Base-by-base conservation (phyloP, 2,888 invertebrate species). In the Mycogona germanica region DNA sequence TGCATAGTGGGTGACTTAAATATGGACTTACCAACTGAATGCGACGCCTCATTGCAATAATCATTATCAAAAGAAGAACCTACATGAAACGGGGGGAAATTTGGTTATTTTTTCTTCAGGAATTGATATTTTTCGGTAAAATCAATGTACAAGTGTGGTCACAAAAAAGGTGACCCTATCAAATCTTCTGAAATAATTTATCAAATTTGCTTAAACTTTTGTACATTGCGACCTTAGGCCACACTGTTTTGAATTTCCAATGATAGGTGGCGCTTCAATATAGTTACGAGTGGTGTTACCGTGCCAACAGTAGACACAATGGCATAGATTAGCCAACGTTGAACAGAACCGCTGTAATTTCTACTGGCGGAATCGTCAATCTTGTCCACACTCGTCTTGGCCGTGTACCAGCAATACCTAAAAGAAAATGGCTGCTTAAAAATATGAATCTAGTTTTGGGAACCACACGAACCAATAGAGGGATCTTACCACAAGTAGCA, bases 21-120 rank as follows among this genome's bases (percentile, higher is more conserved):
- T 9, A 41, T 51, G 6, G 2, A 37, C 32, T 55, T 30, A 56
- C 80, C 52, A 81, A 68, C 56, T 73, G 68, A 50, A 81, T 78
- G 54, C 79, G 70, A 61, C 78, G 79, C 56, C 80, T 68, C 74
- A 81, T 74, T 1, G 76, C 76, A 29, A 79, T 62, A 28, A 81
- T 70, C 1, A 80, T 67, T 19, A 79, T 64, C 44, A 78, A 60
- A 14, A 78, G 71, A 14, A 78, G 61, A 2, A 68, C 58, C 72
- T 72, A 63, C 6, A 60, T 60, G 25, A 41, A 45, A 30, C 9
- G 48, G 40, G 48, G 26, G 3, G 38, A 25, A 41, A 9, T n/a
- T 14, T 40, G 35, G 23, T 40, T 26, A 40, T 57, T 17, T 12
- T 35, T 14, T 29, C 29, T 32, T 25, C 17, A 47, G 29, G 5